Evolutionary conservation across 2,888 invertebrate species (phyloP), one percentile per base, ranked within the genome.

Genomic region (Xestia c-nigrum): DNA sequence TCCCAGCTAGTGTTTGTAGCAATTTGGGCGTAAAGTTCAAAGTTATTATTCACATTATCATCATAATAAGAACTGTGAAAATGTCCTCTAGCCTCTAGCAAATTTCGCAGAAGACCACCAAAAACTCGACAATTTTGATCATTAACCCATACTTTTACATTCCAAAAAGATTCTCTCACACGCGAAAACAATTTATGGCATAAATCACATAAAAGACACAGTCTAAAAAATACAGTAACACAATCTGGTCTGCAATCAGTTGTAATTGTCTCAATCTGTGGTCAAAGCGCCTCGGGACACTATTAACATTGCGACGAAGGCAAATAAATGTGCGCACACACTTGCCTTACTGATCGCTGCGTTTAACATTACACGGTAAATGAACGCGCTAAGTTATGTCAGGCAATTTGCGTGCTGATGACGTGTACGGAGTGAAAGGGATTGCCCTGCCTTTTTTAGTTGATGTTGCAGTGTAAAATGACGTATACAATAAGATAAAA

Each of bases 251-350:
- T 92, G 93, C 92, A 95, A 96, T 96, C 94, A 93, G 87, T 80
- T 87, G 93, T 94, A 94, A 96, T 96, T 94, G 94, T 94, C 93
- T 92, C 93, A 92, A 92, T 93, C 93, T 90, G 88, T 90, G 91
- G 88, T 87, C 90, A 85, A 78, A 89, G 67, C 81, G 95, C 96
- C 95, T 81, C 89, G 89, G 93, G 95, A 93, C 92, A 92, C 88
- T 92, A 94, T 95, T 94, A 95, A 93, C 93, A 93, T 93, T 92
- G 93, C 90, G 81, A 85, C 82, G 83, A 87, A 90, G 87, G 86
- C 83, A 89, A 88, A 88, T 91, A 90, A 93, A 88, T 80, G 81
- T 66, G 76, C 86, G 79, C 80, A 80, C 86, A 92, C 89, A 91
- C 82, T 85, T 50, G 50, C 68, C 50, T 82, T 84, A 81, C 76